Percentiles rank a stretch among this genome's conserved stretches.
phyloP scores from a whole-genome alignment of 2,113 vertebrate species.

The Protobothrops flavoviridis region DNA sequence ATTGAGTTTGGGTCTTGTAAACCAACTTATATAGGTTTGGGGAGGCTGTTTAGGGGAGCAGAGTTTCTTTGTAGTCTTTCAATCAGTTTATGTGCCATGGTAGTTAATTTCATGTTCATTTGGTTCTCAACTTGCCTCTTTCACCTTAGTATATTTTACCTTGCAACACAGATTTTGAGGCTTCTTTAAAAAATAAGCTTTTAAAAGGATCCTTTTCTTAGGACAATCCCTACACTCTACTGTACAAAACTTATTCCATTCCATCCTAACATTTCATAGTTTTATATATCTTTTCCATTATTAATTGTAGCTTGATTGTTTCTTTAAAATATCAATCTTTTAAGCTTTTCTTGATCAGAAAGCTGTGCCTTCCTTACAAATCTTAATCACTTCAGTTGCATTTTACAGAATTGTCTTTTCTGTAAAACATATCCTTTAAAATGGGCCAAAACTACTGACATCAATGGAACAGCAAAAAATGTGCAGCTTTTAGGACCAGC shows the following conservation, averaged over 20 bases:
- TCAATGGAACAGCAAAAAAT: background rate
- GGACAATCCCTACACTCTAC: background rate
- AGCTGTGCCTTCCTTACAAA: background rate
- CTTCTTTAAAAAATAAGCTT: background rate
- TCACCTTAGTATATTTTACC: background rate
- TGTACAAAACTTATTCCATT: background rate
- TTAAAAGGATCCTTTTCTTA: background rate
- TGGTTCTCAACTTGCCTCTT: background rate
- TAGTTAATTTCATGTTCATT: background rate
- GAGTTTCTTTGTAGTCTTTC: background rate
- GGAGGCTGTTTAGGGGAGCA: background rate
- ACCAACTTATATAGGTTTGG: background rate
- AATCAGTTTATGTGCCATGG: background rate
- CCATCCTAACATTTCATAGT: background rate
- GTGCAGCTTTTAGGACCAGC: background rate
- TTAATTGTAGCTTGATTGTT: background rate
- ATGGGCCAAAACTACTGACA: background rate
- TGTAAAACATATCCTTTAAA: background rate
- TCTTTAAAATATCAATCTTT: background rate
- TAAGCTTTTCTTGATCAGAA: background rate
- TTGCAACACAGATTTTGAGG: background rate
- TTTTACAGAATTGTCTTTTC: background rate
- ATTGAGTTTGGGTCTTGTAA: background rate
- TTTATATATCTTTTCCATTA: background rate
- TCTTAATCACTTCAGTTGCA: background rate